Conservation (phyloP, 2,888 invertebrate genomes). For the Corythucha ciliata region DNA sequence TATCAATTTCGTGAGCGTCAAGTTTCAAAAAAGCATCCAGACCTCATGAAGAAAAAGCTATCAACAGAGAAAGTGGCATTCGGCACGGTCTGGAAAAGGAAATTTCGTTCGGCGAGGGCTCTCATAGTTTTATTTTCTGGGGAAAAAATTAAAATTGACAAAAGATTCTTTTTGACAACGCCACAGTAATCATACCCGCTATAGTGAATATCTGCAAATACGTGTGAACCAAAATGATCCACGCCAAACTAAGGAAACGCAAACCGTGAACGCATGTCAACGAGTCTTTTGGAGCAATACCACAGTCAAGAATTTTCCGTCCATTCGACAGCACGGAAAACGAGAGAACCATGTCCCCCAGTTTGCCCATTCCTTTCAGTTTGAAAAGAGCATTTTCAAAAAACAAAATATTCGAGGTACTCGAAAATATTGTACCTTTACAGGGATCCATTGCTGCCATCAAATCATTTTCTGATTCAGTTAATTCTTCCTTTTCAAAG, state of each 20-base stretch:
- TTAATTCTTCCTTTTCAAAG: conserved; percentile 41
- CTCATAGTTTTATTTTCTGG: conserved; percentile 70
- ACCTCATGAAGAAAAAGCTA: conserved; percentile 70
- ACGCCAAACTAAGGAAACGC: conserved; percentile 54
- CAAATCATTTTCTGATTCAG: conserved; percentile 28
- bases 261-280: conserved; percentile 39
- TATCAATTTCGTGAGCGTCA: not conserved
- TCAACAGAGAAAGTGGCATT: conserved; percentile 74
- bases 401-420: not conserved
- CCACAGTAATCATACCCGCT: conserved; percentile 43
- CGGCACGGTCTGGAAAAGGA: conserved; percentile 68
- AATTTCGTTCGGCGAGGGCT: conserved; percentile 62
- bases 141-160: conserved; percentile 12
- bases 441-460: conserved; percentile 25
- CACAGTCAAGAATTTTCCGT: conserved; percentile 59
- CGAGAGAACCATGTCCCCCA: conserved; percentile 54
- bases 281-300: conserved; percentile 54
- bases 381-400: no score
- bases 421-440: conserved; percentile 16
- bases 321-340: conserved; percentile 69
- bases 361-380: conserved; percentile 29
- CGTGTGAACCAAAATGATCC: conserved; percentile 52
- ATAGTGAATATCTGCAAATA: conserved; percentile 69
- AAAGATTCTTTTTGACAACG: not conserved
- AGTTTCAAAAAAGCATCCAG: conserved; percentile 28